A percentile compares a stretch with the other conserved stretches of the same genome.
Evolutionary conservation across 2,888 invertebrate genomes (phyloP).

Genomic region (Sphaerophoria taeniata): DNA sequence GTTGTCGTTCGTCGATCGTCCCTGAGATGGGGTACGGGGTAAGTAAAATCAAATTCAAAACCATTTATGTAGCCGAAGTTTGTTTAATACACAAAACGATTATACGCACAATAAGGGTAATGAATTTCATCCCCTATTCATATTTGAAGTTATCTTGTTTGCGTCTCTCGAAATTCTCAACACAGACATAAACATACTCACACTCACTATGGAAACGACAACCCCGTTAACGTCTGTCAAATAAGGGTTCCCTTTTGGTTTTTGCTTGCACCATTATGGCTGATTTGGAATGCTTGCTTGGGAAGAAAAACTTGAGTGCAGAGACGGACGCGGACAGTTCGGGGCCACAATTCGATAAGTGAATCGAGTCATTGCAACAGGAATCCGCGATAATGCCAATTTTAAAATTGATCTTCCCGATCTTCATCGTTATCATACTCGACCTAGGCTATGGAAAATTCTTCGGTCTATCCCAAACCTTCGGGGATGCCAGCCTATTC

Average conservation of each 20-base stretch:
- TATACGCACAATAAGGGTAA: slow-evolving; percentile 78
- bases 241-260: slow-evolving; percentile 37
- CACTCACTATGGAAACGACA: slow-evolving; percentile 1
- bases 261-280: slow-evolving; percentile 14
- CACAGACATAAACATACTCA: slow-evolving; percentile 14
- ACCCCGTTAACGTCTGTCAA: slow-evolving; percentile 31
- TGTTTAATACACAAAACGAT: slow-evolving; percentile 77
- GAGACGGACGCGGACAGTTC: too few species aligned
- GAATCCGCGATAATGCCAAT: too few species aligned
- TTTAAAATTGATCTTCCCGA: too few species aligned
- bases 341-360: too few species aligned
- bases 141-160: slow-evolving; percentile 72
- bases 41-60: slow-evolving; percentile 72
- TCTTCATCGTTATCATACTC: too few species aligned
- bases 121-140: slow-evolving; percentile 77
- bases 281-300: slow-evolving; percentile 20
- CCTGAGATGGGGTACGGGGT: slow-evolving; percentile 15
- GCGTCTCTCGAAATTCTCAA: slow-evolving; percentile 23
- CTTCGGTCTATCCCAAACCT: too few species aligned
- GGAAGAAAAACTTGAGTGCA: not conserved
- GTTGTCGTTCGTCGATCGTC: too few species aligned
- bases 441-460: too few species aligned
- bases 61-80: slow-evolving; percentile 75
- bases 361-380: too few species aligned
- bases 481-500: too few species aligned